phyloP scores from a whole-genome alignment of 2,888 invertebrate species.

The Hyalella azteca region DNA sequence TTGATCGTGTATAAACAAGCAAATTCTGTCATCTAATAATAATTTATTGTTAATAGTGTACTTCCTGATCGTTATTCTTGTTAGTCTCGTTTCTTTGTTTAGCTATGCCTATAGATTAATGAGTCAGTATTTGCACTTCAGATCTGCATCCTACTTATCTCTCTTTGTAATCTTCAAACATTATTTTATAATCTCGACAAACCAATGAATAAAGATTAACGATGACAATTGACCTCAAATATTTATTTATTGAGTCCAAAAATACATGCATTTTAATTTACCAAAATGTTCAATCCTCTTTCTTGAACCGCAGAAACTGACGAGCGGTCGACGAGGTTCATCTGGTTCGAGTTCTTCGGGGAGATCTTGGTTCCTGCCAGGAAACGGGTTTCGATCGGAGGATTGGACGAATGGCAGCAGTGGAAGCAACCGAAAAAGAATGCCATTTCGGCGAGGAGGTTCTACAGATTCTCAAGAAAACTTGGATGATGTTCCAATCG shows the following conservation, averaged over 20 bases:
- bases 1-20: too few species aligned
- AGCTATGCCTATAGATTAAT: too few species aligned
- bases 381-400: constrained; percentile 41
- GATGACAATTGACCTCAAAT: neutral
- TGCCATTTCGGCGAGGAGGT: constrained; percentile 44
- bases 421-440: constrained; percentile 40
- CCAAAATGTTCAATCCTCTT: neutral
- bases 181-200: neutral
- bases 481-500: constrained; percentile 83
- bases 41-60: too few species aligned
- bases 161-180: neutral
- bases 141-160: too few species aligned
- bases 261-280: neutral
- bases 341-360: constrained; percentile 40
- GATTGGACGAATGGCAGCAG: constrained; percentile 27
- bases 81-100: too few species aligned
- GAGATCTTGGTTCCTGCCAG: constrained; percentile 53
- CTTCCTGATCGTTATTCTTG: too few species aligned
- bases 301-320: constrained; percentile 51
- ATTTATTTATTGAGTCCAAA: neutral
- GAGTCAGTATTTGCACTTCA: too few species aligned
- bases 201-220: neutral
- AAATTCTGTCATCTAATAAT: too few species aligned
- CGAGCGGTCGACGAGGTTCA: constrained; percentile 55
- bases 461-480: constrained; percentile 60